Evolutionary conservation across 2,888 invertebrate genomes (phyloP).

Genomic region (Drosophila nigricruria): DNA sequence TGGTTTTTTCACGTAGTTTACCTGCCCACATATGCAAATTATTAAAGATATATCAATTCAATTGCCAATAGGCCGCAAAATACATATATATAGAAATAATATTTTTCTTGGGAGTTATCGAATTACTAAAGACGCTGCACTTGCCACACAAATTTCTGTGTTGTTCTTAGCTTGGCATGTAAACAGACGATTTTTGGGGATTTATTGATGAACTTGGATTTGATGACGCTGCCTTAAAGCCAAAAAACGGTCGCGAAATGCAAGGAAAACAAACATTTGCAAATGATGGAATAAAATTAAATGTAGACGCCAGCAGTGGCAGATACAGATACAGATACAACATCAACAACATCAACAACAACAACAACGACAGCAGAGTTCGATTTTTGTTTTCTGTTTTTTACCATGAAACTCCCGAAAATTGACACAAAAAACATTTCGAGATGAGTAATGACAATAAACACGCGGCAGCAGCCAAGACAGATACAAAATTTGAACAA

Average conservation of each 20-base stretch:
- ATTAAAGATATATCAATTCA: not conserved
- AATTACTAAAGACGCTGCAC: constrained; percentile 61
- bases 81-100: constrained; percentile 18
- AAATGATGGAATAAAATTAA: constrained; percentile 46
- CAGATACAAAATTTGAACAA: constrained; percentile 24
- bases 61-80: not conserved
- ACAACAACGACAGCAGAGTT: constrained; percentile 17
- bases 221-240: constrained; percentile 48
- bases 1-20: not conserved
- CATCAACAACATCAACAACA: constrained; percentile 7
- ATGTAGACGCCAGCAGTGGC: constrained; percentile 22
- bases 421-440: constrained; percentile 69
- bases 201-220: constrained; percentile 35
- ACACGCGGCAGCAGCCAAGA: constrained; percentile 48
- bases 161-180: constrained; percentile 16
- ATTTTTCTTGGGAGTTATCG: constrained; percentile 50
- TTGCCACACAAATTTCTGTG: constrained; percentile 27
- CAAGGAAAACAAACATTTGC: constrained; percentile 65
- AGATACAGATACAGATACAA: no score
- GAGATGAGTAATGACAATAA: constrained; percentile 74
- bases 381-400: constrained; percentile 12
- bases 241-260: constrained; percentile 35
- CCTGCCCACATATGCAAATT: constrained; percentile 11
- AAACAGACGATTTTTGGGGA: constrained; percentile 40
- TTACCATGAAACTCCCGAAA: constrained; percentile 39